phyloP scores from a whole-genome alignment of 2,888 invertebrate species.

The Pyrgus malvae region DNA sequence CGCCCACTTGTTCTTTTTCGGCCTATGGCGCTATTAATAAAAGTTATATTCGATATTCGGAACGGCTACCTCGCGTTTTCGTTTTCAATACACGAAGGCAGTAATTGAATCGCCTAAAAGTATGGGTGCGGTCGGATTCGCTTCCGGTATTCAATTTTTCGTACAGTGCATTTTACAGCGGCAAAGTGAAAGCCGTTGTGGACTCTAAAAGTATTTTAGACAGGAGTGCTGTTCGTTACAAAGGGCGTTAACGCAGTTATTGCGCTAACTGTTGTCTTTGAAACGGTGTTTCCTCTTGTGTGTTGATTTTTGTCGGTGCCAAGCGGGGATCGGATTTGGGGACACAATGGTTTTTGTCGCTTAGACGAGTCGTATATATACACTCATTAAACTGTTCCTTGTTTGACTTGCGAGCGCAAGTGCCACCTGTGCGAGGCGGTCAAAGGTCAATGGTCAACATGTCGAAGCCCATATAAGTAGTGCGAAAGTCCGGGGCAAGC shows the following conservation, averaged over 20 bases:
- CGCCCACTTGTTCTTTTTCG: constrained; percentile 2
- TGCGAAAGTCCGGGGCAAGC: constrained; percentile 2
- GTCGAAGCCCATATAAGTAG: too few species aligned
- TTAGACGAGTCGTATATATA: too few species aligned
- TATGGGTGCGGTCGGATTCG: constrained; percentile 8
- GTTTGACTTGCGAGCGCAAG: too few species aligned
- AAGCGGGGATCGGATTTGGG: too few species aligned
- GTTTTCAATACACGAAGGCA: constrained; percentile 13
- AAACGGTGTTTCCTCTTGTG: background rate
- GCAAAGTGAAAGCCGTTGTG: constrained; percentile 10
- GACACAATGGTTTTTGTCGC: too few species aligned
- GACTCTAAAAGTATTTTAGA: constrained; percentile 6
- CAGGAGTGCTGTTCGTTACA: background rate
- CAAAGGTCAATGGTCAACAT: too few species aligned
- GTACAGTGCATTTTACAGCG: constrained; percentile 9
- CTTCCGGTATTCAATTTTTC: constrained; percentile 18
- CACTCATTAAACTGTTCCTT: too few species aligned
- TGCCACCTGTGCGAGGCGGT: background rate
- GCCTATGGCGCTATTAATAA: constrained; percentile 13
- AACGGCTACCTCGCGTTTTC: constrained; percentile 13
- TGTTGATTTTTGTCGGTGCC: background rate
- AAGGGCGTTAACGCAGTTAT: constrained; percentile 4
- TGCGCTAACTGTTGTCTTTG: constrained; percentile 11
- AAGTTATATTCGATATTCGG: constrained; percentile 22
- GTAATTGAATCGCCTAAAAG: constrained; percentile 24